Evolutionary conservation across 2,888 invertebrate species (phyloP).

Genomic region (Erynnis tages): DNA sequence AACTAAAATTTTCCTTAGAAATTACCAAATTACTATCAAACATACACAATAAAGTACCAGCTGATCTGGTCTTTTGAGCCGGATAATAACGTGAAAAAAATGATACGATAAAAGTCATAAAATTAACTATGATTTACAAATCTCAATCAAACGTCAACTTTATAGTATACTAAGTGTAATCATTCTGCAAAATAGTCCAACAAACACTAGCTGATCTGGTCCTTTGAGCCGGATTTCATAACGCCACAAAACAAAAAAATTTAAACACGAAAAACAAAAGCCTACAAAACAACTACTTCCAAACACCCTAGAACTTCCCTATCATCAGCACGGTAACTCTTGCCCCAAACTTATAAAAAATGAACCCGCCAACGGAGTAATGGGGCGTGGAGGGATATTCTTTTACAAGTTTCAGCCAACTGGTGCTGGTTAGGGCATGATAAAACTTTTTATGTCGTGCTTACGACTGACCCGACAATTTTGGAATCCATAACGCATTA

Average conservation of each 20-base stretch:
- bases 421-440: constrained; percentile 60
- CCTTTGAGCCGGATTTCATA: not conserved
- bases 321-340: constrained; percentile 34
- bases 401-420: constrained; percentile 60
- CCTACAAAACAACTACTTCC: constrained; percentile 26
- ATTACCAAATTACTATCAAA: no score
- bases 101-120: no score
- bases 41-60: no score
- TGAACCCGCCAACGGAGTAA: constrained; percentile 51
- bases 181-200: no score
- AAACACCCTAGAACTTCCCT: constrained; percentile 29
- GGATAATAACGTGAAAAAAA: no score
- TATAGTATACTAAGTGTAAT: no score
- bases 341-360: constrained; percentile 41
- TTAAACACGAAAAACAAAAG: constrained; percentile 8
- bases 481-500: constrained; percentile 57
- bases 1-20: no score
- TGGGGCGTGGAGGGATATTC: constrained; percentile 66
- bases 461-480: constrained; percentile 63
- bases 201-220: not conserved
- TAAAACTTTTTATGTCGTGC: constrained; percentile 76
- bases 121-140: no score
- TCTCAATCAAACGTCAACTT: no score
- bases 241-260: not conserved
- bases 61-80: no score